These are phyloP conservation scores for Campoletis raptor DNA, from an alignment of 2,888 invertebrate species.

Conservation along the genomic window DNA sequence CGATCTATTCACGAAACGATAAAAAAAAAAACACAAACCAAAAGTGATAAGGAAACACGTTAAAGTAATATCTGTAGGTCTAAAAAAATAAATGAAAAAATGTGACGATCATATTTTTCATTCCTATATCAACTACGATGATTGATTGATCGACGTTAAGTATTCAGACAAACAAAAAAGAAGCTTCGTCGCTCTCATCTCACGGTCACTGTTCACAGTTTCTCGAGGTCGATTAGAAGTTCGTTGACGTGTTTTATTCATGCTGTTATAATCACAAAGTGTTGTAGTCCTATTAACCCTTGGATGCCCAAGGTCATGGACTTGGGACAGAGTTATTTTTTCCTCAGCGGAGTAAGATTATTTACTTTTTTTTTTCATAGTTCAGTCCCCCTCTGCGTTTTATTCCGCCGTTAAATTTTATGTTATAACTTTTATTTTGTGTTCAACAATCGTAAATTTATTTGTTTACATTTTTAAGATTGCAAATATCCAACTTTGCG, in stretches of 20 bases:
- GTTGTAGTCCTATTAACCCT: not conserved
- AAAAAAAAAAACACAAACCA: not conserved
- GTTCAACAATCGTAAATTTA: not conserved
- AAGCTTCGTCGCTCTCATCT: constrained; percentile 35
- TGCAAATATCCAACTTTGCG: not conserved
- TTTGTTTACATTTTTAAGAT: not conserved
- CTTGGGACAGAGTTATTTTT: not conserved
- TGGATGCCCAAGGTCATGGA: not conserved
- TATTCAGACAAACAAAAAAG: not conserved
- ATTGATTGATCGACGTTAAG: constrained; percentile 51
- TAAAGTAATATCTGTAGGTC: constrained; percentile 33
- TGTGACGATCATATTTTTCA: constrained; percentile 15
- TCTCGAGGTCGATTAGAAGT: constrained; percentile 13
- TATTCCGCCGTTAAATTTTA: not conserved
- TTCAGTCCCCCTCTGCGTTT: not conserved
- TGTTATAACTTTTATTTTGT: not conserved
- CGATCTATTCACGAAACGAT: constrained; percentile 87
- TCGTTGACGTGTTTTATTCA: constrained; percentile 26
- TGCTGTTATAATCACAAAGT: constrained; percentile 12
- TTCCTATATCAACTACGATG: not conserved
- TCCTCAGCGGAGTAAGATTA: not conserved
- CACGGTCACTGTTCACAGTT: constrained; percentile 7
- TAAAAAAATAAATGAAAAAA: not conserved
- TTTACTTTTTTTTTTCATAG: not conserved
- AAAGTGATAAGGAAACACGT: constrained; percentile 26